These are phyloP conservation scores for Jacana jacana DNA, from an alignment of 2,113 vertebrate species.

Conservation along the genomic window DNA sequence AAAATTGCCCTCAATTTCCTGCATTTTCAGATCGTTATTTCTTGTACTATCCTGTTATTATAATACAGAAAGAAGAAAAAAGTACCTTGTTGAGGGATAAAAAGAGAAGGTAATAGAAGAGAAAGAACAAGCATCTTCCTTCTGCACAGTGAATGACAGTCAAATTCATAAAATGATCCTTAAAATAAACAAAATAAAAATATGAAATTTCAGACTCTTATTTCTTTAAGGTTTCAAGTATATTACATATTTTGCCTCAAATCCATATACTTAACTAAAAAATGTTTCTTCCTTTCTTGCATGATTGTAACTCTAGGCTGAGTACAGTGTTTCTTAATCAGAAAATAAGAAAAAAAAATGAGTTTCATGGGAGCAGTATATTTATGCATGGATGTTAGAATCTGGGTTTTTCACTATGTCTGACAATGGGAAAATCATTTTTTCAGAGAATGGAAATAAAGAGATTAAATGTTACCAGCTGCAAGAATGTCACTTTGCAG, in stretches of 20 bases:
- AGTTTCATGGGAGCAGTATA: background rate
- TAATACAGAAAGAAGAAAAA: background rate
- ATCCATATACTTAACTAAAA: background rate
- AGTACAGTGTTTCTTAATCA: background rate
- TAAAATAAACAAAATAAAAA: background rate
- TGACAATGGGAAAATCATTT: background rate
- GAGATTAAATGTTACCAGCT: background rate
- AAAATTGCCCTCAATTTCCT: constrained; percentile 12
- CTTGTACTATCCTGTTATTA: background rate
- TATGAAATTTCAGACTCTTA: background rate
- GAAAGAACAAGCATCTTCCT: background rate
- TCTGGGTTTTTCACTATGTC: background rate
- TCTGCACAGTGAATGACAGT: background rate
- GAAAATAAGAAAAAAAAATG: background rate
- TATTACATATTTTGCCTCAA: background rate
- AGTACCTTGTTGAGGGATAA: background rate
- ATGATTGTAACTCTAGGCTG: background rate
- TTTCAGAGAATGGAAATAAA: background rate
- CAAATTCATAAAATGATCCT: background rate
- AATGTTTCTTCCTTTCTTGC: background rate
- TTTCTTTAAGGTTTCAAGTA: background rate
- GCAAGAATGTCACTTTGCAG: background rate
- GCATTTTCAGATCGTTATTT: background rate
- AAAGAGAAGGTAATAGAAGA: background rate
- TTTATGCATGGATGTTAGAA: background rate